These are phyloP conservation scores for Acanthiza pusilla DNA, from an alignment of 2,797 vertebrate species.

Conservation along the genomic window DNA sequence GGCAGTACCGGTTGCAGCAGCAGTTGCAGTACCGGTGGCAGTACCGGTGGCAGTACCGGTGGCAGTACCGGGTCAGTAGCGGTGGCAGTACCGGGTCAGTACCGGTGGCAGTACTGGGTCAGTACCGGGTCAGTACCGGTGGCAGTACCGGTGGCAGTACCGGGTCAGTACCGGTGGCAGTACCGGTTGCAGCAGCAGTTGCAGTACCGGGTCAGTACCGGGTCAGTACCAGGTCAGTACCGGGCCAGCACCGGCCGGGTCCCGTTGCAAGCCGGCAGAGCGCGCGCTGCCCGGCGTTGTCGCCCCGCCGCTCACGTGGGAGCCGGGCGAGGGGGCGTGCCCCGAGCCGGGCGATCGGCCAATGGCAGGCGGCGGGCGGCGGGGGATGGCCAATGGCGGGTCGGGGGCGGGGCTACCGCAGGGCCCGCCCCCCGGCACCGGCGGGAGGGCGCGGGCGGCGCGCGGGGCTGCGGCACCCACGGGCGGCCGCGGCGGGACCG, in stretches of 20 bases:
- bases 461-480: not conserved
- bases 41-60: too few relatives aligned
- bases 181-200: not conserved
- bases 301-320: not conserved
- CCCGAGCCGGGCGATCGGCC: not conserved
- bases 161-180: not conserved
- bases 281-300: not conserved
- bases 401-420: not conserved
- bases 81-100: too few relatives aligned
- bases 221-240: not conserved
- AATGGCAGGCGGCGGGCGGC: not conserved
- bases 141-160: too few relatives aligned
- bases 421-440: not conserved
- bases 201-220: too few relatives aligned
- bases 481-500: not conserved
- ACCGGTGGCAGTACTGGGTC: too few relatives aligned
- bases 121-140: too few relatives aligned
- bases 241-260: too few relatives aligned
- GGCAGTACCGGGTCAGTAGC: too few relatives aligned
- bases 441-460: not conserved
- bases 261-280: not conserved
- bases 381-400: not conserved
- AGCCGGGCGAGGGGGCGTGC: not conserved
- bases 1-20: too few relatives aligned
- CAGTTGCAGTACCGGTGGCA: too few relatives aligned